Conservation (phyloP, 2,888 invertebrate species). For the Mamestra brassicae region DNA sequence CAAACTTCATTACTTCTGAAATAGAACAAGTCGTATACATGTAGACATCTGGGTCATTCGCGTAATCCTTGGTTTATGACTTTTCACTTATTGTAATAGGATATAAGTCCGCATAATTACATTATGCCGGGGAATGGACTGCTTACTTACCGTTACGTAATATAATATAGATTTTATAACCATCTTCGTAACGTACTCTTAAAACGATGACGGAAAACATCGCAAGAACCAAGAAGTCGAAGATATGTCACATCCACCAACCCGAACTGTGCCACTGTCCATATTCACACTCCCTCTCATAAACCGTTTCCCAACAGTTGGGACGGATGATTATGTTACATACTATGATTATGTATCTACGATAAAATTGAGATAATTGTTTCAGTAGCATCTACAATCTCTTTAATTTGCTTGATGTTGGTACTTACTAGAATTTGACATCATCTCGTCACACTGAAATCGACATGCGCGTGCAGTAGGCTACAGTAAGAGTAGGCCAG, state of each 20-base stretch:
- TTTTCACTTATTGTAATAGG: background rate
- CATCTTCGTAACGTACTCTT: background rate
- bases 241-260: no score
- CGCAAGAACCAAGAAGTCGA: background rate
- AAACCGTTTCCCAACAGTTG: no score
- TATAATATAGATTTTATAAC: background rate
- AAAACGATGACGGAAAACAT: background rate
- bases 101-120: slow-evolving; percentile 2
- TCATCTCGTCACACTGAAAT: background rate
- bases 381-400: no score
- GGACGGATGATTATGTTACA: no score
- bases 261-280: no score
- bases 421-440: background rate
- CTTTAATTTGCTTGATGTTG: background rate
- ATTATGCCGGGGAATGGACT: slow-evolving; percentile 12
- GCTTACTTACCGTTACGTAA: background rate
- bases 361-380: no score
- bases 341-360: no score
- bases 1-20: slow-evolving; percentile 9
- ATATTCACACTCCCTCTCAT: background rate
- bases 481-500: no score
- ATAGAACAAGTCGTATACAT: background rate
- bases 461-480: no score
- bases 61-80: slow-evolving; percentile 7
- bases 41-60: slow-evolving; percentile 8